Base-by-base conservation (phyloP, 1,140 invertebrate genomes). In the Orchesella cincta region DNA sequence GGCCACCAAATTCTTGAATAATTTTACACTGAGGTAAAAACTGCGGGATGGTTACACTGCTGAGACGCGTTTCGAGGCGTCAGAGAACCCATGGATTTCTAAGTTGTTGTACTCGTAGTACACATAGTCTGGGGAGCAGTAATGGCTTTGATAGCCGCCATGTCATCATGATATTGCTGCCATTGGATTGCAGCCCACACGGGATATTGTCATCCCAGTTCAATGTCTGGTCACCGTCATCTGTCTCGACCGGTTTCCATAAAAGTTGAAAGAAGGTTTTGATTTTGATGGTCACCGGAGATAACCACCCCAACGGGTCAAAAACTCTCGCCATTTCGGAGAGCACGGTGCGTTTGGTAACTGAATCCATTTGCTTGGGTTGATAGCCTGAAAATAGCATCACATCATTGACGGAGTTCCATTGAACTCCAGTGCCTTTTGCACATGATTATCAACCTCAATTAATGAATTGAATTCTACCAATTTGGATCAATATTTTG, bases 361-460 rank as follows among this genome's bases (percentile, higher is more conserved):
- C n/a, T 8, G 5, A 8, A 8, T 29, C 57, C 5, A 8, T 12
- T 8, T 64, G 57, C n/a, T 64, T 29, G 23, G 23, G 23, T 5
- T 64, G 16, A 5, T 84, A 5, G 5, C 23, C n/a, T 8, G 5
- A 12, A 64, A 78, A 76, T 52, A 28, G 18, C 31, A 76, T 79
- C 26, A 35, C 1, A 76, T 81, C 79, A 20, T 1, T 12, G 16
- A 35, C 67, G 23, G 78, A 67, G 35, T 81, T 1, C 80, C 80
- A 81, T 16, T 71, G n/a, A 8, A 81, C n/a, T 33, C 80, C 80
- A 5, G 81, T 28, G 16, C 71, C 76, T 64, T 81, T 80, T 36
- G 77, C 35, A 12, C n/a, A n/a, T n/a, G n/a, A n/a, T n/a, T 67
- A 5, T 8, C 18, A 29, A 2, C 16, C 23, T 35, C 67, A 33